Evolutionary conservation across 1,140 invertebrate species (phyloP).

Genomic region (Drosophila lini): DNA sequence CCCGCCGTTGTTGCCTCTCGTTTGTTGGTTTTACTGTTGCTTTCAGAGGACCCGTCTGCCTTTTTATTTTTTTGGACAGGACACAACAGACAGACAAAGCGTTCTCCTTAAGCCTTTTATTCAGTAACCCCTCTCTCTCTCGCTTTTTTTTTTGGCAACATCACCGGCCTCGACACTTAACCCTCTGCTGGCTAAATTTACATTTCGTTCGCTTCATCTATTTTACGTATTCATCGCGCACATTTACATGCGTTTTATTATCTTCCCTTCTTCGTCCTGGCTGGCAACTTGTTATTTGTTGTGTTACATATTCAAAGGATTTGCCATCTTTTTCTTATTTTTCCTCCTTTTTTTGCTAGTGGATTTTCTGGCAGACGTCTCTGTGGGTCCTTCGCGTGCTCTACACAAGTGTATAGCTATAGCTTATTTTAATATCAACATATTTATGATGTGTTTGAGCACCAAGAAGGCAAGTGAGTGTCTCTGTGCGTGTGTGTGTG

Average conservation of each 20-base stretch:
- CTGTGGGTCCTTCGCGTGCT: slow-evolving; percentile 2
- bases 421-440: slow-evolving; percentile 57
- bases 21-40: slow-evolving; percentile 26
- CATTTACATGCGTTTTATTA: slow-evolving; percentile 76
- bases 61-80: slow-evolving; percentile 8
- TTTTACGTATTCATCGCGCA: slow-evolving; percentile 76
- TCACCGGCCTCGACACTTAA: slow-evolving; percentile 38
- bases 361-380: slow-evolving; percentile 39
- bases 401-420: slow-evolving; percentile 21
- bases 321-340: not conserved
- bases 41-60: not conserved
- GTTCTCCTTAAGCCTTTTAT: slow-evolving; percentile 45
- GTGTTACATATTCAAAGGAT: slow-evolving; percentile 47
- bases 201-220: slow-evolving; percentile 73
- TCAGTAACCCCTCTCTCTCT: not conserved
- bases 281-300: slow-evolving; percentile 54
- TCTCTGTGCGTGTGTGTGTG: not conserved
- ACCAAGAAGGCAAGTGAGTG: slow-evolving; percentile 10
- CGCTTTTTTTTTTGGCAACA: slow-evolving; percentile 1
- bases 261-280: slow-evolving; percentile 9
- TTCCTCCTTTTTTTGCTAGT: slow-evolving; percentile 30
- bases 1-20: slow-evolving; percentile 3
- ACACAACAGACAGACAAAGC: slow-evolving; percentile 9
- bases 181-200: slow-evolving; percentile 47
- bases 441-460: slow-evolving; percentile 52